A percentile compares a stretch with the other conserved stretches of the same genome.
phyloP scores from a whole-genome alignment of 2,888 invertebrate genomes.

The Macrosiphum euphorbiae region DNA sequence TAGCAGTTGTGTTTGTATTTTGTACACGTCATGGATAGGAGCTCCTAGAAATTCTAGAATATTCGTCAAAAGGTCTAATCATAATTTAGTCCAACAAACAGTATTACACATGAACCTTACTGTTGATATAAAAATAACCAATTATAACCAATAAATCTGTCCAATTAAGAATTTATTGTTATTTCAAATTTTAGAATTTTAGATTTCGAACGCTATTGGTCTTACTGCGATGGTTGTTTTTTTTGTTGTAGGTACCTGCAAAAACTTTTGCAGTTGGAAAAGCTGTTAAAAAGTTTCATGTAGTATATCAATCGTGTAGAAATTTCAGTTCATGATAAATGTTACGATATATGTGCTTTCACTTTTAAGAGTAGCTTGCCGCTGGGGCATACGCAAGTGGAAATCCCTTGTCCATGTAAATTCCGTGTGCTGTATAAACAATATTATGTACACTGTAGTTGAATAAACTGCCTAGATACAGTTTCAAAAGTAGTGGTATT shows the following conservation, averaged over 20 bases:
- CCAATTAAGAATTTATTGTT: neutral
- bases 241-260: neutral
- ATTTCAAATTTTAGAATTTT: neutral
- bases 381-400: neutral
- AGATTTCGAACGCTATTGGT: neutral
- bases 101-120: neutral
- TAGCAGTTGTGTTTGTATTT: neutral
- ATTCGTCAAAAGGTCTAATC: neutral
- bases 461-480: neutral
- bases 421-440: neutral
- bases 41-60: neutral
- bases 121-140: neutral
- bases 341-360: neutral
- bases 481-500: neutral
- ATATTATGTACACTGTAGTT: neutral
- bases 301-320: neutral
- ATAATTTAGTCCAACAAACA: neutral
- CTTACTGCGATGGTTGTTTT: neutral
- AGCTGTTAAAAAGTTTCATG: neutral
- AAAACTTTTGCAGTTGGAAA: neutral
- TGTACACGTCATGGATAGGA: neutral
- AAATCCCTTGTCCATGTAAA: neutral
- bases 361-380: neutral
- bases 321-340: conserved; percentile 5
- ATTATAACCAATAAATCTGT: neutral